A percentile compares a stretch with the other conserved stretches of the same genome.
phyloP scores from a whole-genome alignment of 2,888 invertebrate genomes.

The Colostygia pectinataria region DNA sequence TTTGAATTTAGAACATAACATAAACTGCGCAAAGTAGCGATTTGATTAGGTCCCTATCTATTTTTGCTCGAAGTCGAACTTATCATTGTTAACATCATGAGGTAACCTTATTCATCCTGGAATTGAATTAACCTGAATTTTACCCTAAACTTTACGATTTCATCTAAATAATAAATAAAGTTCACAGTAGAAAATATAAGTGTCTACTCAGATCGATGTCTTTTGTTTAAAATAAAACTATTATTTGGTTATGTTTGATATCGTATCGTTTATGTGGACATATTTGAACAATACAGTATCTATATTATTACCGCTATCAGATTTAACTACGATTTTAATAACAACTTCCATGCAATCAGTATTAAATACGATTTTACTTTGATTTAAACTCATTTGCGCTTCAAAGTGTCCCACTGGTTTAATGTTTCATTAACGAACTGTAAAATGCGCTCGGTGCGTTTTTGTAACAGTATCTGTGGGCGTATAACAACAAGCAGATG shows the following conservation, averaged over 20 bases:
- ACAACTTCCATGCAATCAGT: conserved; percentile 5
- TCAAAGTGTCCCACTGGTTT: conserved; percentile 17
- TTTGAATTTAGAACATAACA: conserved; percentile 21
- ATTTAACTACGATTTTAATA: conserved; percentile 1
- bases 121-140: background rate
- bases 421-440: conserved; percentile 27
- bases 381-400: conserved; percentile 11
- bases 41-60: conserved; percentile 5
- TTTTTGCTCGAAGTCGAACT: conserved; percentile 1
- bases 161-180: background rate
- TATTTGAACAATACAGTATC: conserved; percentile 12
- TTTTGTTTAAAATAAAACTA: conserved; percentile 15
- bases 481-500: conserved; percentile 73
- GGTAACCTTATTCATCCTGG: background rate
- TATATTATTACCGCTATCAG: conserved; percentile 4
- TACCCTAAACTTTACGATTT: background rate
- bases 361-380: conserved; percentile 1
- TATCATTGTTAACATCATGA: conserved; percentile 7
- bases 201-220: background rate
- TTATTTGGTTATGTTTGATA: conserved; percentile 13
- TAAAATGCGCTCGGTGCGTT: conserved; percentile 35
- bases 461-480: conserved; percentile 75
- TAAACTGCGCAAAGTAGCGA: conserved; percentile 20
- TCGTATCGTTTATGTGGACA: background rate
- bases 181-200: background rate